Evolutionary conservation across 2,888 invertebrate genomes (phyloP).

Genomic region (Drosophila subsilvestris): DNA sequence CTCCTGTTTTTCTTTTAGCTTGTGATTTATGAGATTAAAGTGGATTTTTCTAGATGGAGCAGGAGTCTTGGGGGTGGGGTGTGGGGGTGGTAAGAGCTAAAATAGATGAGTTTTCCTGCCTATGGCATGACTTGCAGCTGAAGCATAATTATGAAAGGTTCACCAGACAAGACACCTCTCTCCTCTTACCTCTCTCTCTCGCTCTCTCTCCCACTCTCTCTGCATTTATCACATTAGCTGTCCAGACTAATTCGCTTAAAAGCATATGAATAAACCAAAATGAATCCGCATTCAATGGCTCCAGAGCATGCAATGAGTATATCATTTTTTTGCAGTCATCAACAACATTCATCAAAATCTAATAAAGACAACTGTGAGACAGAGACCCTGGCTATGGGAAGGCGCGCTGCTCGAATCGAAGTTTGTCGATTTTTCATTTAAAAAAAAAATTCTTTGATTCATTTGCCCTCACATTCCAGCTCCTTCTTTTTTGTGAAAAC

Average conservation of each 20-base stretch:
- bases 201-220: conserved; percentile 5
- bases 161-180: conserved; percentile 26
- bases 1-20: conserved; percentile 18
- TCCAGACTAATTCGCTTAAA: conserved; percentile 66
- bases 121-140: conserved; percentile 44
- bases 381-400: conserved; percentile 6
- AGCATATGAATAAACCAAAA: conserved; percentile 48
- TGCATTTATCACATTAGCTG: conserved; percentile 70
- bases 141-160: conserved; percentile 51
- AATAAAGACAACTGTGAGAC: conserved; percentile 41
- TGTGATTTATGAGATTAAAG: conserved; percentile 76
- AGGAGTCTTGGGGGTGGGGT: neutral
- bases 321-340: conserved; percentile 34
- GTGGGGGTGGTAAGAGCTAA: neutral
- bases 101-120: conserved; percentile 34
- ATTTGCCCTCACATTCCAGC: neutral
- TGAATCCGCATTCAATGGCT: conserved; percentile 39
- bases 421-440: neutral
- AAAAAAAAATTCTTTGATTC: conserved; percentile 7
- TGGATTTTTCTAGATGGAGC: conserved; percentile 10
- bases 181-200: neutral
- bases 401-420: neutral
- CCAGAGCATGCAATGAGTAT: conserved; percentile 44
- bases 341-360: conserved; percentile 47
- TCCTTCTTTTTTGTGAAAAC: neutral